phyloP scores from a whole-genome alignment of 2,113 vertebrate genomes.

The Pteronura brasiliensis region DNA sequence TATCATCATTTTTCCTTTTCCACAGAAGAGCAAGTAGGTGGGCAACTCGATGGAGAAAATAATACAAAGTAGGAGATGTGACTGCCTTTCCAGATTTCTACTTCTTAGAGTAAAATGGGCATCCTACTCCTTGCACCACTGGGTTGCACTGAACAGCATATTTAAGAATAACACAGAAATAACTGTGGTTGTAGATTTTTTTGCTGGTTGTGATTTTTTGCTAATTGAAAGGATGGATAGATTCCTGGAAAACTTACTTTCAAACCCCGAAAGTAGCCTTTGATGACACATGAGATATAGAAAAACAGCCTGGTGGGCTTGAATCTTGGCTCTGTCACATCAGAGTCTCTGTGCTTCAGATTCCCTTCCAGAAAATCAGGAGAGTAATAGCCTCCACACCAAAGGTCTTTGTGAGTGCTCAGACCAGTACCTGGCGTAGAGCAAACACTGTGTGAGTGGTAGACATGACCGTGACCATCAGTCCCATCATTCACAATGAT shows the following conservation, averaged over 20 bases:
- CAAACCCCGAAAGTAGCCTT: background rate
- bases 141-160: background rate
- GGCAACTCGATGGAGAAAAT: background rate
- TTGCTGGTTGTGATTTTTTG: background rate
- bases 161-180: background rate
- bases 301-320: background rate
- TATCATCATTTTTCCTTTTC: background rate
- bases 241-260: conserved; percentile 10
- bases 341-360: background rate
- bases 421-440: background rate
- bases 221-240: background rate
- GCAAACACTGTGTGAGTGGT: background rate
- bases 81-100: background rate
- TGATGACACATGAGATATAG: background rate
- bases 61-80: background rate
- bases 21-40: background rate
- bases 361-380: background rate
- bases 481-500: background rate
- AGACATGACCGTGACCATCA: background rate
- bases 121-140: background rate
- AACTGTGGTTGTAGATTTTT: background rate
- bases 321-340: background rate
- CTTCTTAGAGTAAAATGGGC: background rate
- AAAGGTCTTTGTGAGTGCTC: background rate
- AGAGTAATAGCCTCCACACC: background rate